Conservation (phyloP, 2,113 vertebrate genomes). For the Reinhardtius hippoglossoides region DNA sequence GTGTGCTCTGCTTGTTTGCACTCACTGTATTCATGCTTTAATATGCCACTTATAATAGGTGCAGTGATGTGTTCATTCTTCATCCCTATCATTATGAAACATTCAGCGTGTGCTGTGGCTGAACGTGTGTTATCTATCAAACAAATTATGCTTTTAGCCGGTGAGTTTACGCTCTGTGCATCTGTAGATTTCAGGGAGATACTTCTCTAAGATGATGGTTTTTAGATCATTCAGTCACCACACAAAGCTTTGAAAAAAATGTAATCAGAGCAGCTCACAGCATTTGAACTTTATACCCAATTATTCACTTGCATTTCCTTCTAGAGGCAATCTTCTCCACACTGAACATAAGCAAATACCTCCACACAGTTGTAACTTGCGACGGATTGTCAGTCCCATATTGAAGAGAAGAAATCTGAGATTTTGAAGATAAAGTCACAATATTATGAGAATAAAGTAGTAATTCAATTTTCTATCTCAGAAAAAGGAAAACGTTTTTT, state of each 20-base stretch:
- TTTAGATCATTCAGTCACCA: not conserved
- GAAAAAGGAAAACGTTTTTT: too few relatives aligned
- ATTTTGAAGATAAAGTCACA: too few relatives aligned
- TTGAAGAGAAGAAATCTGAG: too few relatives aligned
- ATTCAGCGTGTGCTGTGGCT: slow-evolving; percentile 28
- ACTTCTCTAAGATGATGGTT: not conserved
- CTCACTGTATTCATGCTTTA: slow-evolving; percentile 57
- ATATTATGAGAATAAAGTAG: too few relatives aligned
- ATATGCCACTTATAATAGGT: slow-evolving; percentile 62
- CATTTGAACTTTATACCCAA: not conserved
- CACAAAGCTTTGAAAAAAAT: not conserved
- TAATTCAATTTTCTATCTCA: too few relatives aligned
- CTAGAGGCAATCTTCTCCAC: too few relatives aligned
- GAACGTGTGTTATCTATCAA: slow-evolving; percentile 42
- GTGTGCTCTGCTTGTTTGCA: slow-evolving; percentile 46
- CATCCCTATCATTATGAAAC: slow-evolving; percentile 59
- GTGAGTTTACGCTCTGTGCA: not conserved
- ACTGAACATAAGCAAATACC: too few relatives aligned
- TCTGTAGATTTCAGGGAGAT: slow-evolving; percentile 5
- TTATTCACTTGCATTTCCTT: too few relatives aligned
- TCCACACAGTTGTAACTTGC: too few relatives aligned
- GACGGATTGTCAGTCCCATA: too few relatives aligned
- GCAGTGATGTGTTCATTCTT: slow-evolving; percentile 57
- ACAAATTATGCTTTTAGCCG: slow-evolving; percentile 14
- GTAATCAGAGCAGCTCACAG: not conserved